These are phyloP conservation scores for Noturus placidus DNA, from an alignment of 2,113 vertebrate genomes.

Conservation along the genomic window DNA sequence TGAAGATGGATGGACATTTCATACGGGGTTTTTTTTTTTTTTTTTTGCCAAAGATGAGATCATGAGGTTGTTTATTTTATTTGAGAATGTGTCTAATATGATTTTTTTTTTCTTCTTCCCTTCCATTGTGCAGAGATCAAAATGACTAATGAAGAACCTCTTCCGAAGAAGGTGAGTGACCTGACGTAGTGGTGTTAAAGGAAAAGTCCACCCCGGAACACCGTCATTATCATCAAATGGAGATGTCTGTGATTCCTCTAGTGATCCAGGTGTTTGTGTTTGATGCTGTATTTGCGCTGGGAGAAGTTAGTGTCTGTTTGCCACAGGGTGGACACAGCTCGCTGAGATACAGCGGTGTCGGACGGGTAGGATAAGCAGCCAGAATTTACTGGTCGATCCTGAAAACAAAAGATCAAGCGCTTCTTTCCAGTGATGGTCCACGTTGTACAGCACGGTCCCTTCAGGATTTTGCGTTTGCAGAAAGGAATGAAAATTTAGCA, in stretches of 20 bases:
- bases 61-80: too few species aligned
- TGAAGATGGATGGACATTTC: too few species aligned
- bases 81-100: neutral
- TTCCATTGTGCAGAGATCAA: slow-evolving; percentile 74
- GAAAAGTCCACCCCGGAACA: neutral
- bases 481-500: too few species aligned
- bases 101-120: neutral
- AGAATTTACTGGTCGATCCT: neutral
- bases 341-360: neutral
- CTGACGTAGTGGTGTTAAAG: neutral
- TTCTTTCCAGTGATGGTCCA: neutral
- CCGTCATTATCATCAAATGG: neutral
- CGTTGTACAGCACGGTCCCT: neutral
- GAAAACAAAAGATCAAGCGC: neutral
- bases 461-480: too few species aligned
- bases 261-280: neutral
- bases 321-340: neutral
- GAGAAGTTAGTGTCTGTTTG: neutral
- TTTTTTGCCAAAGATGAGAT: too few species aligned
- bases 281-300: neutral
- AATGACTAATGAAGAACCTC: slow-evolving; percentile 99
- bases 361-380: neutral
- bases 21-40: neutral
- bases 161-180: slow-evolving; percentile 91
- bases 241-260: neutral